Conservation (phyloP, 2,888 invertebrate species). For the Parnassius mnemosyne region DNA sequence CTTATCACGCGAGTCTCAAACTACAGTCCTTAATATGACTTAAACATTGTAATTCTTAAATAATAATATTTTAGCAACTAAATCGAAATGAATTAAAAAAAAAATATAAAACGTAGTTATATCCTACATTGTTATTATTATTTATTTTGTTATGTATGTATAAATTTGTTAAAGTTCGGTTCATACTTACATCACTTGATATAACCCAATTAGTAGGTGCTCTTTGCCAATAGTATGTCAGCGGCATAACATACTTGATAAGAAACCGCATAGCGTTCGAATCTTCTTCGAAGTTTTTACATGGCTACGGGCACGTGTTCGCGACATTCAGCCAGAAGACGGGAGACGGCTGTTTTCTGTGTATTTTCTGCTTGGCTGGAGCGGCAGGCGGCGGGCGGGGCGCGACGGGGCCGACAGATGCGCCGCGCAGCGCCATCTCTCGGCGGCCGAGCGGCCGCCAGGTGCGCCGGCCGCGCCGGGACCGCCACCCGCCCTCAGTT, state of each 20-base stretch:
- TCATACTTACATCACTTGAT: too few species aligned
- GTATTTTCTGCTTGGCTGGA: constrained; percentile 68
- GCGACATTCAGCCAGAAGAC: constrained; percentile 51
- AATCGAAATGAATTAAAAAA: not conserved
- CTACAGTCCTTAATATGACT: constrained; percentile 2
- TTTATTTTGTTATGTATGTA: too few species aligned
- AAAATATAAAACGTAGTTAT: too few species aligned
- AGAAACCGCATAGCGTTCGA: constrained; percentile 52
- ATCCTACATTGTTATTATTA: too few species aligned
- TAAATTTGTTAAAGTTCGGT: too few species aligned
- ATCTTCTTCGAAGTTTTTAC: constrained; percentile 62
- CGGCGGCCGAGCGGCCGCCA: constrained; percentile 57
- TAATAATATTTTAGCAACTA: not conserved
- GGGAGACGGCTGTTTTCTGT: constrained; percentile 68
- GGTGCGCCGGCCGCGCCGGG: constrained; percentile 71
- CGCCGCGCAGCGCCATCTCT: constrained; percentile 78
- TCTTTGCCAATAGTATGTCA: constrained; percentile 5
- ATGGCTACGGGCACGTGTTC: constrained; percentile 69
- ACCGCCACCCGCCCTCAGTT: constrained; percentile 75
- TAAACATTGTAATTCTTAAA: not conserved
- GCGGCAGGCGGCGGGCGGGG: constrained; percentile 40
- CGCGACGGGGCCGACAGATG: constrained; percentile 64
- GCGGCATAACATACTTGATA: constrained; percentile 35
- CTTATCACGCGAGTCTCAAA: constrained; percentile 44
- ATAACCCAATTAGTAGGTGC: too few species aligned